These are phyloP conservation scores for Benitochromis conjunctus DNA, from an alignment of 2,113 vertebrate species.

Conservation along the genomic window DNA sequence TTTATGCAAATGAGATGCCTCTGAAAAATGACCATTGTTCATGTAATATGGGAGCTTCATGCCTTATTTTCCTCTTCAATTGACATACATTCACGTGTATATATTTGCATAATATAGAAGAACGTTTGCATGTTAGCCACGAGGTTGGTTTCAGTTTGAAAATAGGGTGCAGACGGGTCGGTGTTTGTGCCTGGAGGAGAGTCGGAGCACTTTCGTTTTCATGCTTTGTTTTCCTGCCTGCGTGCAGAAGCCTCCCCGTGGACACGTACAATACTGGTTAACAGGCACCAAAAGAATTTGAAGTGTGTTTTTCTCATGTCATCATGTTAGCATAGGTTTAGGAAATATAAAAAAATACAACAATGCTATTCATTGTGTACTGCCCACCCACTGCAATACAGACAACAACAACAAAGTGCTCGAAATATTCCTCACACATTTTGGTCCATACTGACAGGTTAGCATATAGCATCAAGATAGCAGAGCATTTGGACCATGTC, in stretches of 20 bases:
- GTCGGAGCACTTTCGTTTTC: background rate
- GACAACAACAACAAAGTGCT: too few relatives aligned
- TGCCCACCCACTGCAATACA: background rate
- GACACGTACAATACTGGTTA: background rate
- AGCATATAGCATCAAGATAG: background rate
- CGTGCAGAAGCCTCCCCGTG: background rate
- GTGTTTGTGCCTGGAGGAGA: background rate
- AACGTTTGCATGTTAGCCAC: background rate
- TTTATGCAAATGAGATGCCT: background rate
- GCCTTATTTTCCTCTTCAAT: background rate
- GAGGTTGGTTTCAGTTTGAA: background rate
- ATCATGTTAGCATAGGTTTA: background rate
- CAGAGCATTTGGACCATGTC: background rate
- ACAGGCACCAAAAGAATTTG: background rate
- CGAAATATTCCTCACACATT: too few relatives aligned
- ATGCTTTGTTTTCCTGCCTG: background rate
- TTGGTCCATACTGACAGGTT: background rate
- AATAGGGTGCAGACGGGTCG: background rate
- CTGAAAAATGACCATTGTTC: background rate
- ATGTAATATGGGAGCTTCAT: background rate
- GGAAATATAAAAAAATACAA: background rate
- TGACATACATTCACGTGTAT: background rate
- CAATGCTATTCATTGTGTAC: fast-evolving
- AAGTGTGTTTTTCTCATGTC: background rate
- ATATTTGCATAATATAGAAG: background rate